Percentiles rank a stretch among this genome's conserved stretches.
phyloP scores from a whole-genome alignment of 2,797 vertebrate genomes.

The Gobio occitaniae region DNA sequence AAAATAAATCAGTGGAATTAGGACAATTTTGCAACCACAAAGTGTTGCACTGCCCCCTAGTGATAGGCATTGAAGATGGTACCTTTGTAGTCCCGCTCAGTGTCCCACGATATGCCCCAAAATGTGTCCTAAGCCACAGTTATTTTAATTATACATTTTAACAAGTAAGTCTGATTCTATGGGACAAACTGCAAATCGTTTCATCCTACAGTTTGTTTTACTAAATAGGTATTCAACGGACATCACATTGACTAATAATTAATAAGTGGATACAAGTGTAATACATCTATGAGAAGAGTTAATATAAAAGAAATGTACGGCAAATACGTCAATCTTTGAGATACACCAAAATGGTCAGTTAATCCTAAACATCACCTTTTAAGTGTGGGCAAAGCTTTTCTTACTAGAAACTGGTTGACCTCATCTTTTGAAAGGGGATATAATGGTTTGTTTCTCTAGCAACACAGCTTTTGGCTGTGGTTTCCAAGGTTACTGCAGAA shows the following conservation, averaged over 20 bases:
- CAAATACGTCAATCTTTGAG: background rate
- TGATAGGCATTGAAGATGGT: background rate
- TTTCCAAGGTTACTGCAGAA: slow-evolving; percentile 31
- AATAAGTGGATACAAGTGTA: background rate
- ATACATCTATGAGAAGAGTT: background rate
- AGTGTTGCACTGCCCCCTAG: slow-evolving; percentile 40
- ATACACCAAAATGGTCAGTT: background rate
- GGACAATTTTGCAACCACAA: background rate
- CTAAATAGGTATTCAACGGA: background rate
- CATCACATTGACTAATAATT: background rate
- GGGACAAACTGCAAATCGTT: background rate
- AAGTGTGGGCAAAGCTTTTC: background rate
- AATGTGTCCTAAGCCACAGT: background rate
- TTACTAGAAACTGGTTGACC: background rate
- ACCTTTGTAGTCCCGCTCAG: background rate
- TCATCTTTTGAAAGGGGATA: slow-evolving; percentile 21
- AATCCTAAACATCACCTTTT: background rate
- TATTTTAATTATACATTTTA: background rate
- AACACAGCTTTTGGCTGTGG: slow-evolving; percentile 16
- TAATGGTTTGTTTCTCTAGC: slow-evolving; percentile 15
- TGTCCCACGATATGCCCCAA: background rate
- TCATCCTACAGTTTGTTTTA: background rate
- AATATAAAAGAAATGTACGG: no score
- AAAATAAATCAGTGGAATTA: background rate
- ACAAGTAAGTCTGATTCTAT: background rate